Conservation (phyloP, 2,113 vertebrate species). For the sheep (Ovis aries) region DNA sequence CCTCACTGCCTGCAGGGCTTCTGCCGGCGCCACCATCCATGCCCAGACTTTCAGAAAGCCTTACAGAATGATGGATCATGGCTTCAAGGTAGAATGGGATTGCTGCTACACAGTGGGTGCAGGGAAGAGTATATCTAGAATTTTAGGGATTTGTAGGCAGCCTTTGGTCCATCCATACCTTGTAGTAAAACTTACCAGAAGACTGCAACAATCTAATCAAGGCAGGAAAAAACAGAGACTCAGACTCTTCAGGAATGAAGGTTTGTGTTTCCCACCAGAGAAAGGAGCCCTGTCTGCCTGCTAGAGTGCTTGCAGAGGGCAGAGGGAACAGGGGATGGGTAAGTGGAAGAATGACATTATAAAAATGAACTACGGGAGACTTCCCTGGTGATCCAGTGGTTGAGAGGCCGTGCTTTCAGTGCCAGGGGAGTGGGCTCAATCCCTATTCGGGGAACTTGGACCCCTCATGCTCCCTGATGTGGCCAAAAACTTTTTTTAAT, state of each 20-base stretch:
- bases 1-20: background rate
- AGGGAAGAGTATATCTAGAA: background rate
- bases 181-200: background rate
- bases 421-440: background rate
- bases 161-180: background rate
- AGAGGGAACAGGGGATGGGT: background rate
- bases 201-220: background rate
- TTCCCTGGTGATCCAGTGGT: background rate
- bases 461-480: background rate
- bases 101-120: background rate
- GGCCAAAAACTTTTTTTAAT: background rate
- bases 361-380: background rate
- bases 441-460: background rate
- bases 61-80: background rate
- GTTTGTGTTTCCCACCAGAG: background rate
- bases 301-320: background rate
- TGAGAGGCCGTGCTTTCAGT: background rate
- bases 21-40: background rate
- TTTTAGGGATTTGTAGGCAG: background rate
- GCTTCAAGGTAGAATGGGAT: background rate
- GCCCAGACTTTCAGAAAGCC: background rate
- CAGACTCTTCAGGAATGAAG: background rate
- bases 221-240: background rate
- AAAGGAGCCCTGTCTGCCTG: background rate
- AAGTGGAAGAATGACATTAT: background rate